Base-by-base conservation (phyloP, 1,140 invertebrate species). In the Euwallacea similis region DNA sequence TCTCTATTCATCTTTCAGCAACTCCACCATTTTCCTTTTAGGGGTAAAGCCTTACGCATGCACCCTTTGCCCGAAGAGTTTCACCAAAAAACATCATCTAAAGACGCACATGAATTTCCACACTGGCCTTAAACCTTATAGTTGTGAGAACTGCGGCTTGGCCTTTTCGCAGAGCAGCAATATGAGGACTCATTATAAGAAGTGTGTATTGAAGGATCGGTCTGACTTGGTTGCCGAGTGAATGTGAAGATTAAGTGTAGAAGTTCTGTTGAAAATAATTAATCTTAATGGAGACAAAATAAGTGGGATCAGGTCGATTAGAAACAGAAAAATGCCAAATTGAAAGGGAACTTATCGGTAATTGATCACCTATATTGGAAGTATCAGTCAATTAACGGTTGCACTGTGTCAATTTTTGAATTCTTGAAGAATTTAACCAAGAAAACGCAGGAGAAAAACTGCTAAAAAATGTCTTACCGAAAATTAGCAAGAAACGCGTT, bases 31-130 rank as follows among this genome's bases (percentile, higher is more conserved):
- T 66, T 67, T n/a, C 69, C 58, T 81, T 79, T 84, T 81, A 83
- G 91, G 91, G 42, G 87, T 94, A 41, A 93, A 95, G 75, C 95
- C 95, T 0, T 97, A 96, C 80, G 87, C 91, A 33, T 97, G 95
- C 77, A 88, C 87, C 0, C 81, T 94, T 1, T 97, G 95, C 78
- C 87, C 90, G 4, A 93, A 96, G 72, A 89, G 92, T 2, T 97
- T 97, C 81, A 92, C 93, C 42, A 95, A 93, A 82, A 93, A 93
- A 74, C 89, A 93, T 75, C 90, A 92, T 75, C 83, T 93, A 8
- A 92, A 94, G 79, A 94, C 93, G 0, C 94, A 94, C 80, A 84
- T 93, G 41, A 94, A 94, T 78, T 92, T 90, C 73, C 91, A 91
- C 76, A 91, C 89, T 0, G 90, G 90, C 0, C 86, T 88, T 43